Evolutionary conservation across 1,140 invertebrate genomes (phyloP).

Genomic region (Phortica variegata): DNA sequence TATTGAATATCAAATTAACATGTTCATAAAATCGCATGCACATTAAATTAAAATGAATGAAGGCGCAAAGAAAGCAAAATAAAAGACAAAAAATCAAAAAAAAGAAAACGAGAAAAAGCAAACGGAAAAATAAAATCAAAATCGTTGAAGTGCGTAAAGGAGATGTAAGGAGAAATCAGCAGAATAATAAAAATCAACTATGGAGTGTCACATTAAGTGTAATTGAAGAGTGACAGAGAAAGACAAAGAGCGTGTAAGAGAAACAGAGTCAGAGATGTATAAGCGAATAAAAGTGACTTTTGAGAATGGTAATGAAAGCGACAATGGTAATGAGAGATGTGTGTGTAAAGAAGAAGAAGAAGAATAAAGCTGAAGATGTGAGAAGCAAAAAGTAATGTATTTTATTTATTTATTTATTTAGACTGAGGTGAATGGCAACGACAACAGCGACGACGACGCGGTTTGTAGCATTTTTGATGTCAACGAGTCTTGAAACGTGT

Average conservation of each 20-base stretch:
- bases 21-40: constrained; percentile 51
- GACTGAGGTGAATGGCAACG: constrained; percentile 33
- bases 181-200: constrained; percentile 50
- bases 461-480: too few relatives aligned
- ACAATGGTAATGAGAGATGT: constrained; percentile 28
- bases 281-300: too few relatives aligned
- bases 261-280: neutral
- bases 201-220: constrained; percentile 10
- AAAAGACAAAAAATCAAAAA: constrained; percentile 2
- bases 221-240: constrained; percentile 11
- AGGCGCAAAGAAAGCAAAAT: constrained; percentile 1
- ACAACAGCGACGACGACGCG: constrained; percentile 6
- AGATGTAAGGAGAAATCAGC: neutral
- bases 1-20: constrained; percentile 56
- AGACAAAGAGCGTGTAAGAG: neutral
- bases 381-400: neutral
- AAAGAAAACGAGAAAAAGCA: constrained; percentile 1
- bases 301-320: constrained; percentile 4
- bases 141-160: constrained; percentile 24
- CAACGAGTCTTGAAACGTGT: too few relatives aligned
- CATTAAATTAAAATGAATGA: constrained; percentile 49
- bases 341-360: constrained; percentile 1
- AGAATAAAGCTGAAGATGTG: neutral
- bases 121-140: constrained; percentile 4
- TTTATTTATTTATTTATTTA: constrained; percentile 44